Conservation (phyloP, 1,140 invertebrate species). For the Mactra quadrangularis region DNA sequence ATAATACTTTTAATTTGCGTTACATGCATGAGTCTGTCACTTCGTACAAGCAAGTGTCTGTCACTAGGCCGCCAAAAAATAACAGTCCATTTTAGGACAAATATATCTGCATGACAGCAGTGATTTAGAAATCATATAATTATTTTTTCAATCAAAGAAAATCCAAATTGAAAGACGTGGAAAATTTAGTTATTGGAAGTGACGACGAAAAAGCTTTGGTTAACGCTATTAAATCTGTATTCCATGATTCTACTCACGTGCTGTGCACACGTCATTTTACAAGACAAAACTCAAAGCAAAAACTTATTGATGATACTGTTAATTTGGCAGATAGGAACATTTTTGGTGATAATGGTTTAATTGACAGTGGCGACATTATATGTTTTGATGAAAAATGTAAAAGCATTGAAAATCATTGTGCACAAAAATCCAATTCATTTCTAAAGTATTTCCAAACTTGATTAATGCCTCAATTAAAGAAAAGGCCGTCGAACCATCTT, state of each 20-base stretch:
- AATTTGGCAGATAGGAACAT: constrained; percentile 4
- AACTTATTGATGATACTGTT: constrained; percentile 26
- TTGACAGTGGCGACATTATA: neutral
- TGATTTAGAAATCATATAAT: constrained; percentile 52
- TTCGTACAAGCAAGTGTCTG: constrained; percentile 40
- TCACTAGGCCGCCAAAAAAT: neutral
- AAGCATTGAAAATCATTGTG: no score
- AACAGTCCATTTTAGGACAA: constrained; percentile 47
- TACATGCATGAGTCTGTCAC: constrained; percentile 51
- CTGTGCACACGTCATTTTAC: constrained; percentile 26
- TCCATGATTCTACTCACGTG: constrained; percentile 29
- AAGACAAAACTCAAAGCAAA: constrained; percentile 27
- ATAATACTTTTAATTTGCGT: constrained; percentile 58
- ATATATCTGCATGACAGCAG: constrained; percentile 57
- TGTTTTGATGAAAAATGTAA: no score
- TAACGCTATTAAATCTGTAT: constrained; percentile 30
- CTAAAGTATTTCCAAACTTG: constrained; percentile 39
- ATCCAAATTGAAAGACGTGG: constrained; percentile 24
- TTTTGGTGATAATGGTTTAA: constrained; percentile 30
- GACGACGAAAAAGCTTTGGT: constrained; percentile 56
- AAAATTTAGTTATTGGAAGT: constrained; percentile 44
- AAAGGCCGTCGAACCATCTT: constrained; percentile 9
- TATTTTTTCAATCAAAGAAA: constrained; percentile 41
- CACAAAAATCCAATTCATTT: neutral
- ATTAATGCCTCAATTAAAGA: constrained; percentile 4